Evolutionary conservation across 2,797 vertebrate genomes (phyloP).

Genomic region (Acrossocheilus fasciatus): DNA sequence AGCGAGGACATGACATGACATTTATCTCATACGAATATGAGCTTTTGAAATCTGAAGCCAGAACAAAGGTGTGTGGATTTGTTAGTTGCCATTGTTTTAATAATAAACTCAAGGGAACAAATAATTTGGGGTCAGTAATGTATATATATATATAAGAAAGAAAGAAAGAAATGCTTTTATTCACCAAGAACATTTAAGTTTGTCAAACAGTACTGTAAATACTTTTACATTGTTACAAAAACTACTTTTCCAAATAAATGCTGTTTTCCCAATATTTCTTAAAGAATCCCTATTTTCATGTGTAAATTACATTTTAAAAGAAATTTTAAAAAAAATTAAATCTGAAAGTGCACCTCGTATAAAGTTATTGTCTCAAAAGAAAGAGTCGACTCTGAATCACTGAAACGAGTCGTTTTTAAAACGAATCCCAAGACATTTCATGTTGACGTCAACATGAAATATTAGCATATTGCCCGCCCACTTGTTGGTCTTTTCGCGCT

Average conservation of each 20-base stretch:
- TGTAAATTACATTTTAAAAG: neutral
- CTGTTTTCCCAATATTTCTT: neutral
- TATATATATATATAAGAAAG: too few relatives aligned
- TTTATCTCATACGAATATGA: neutral
- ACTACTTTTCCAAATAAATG: neutral
- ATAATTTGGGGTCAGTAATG: neutral
- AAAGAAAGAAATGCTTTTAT: neutral
- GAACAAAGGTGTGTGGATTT: neutral
- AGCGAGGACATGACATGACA: neutral
- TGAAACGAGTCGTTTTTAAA: too few relatives aligned
- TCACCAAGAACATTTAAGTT: neutral
- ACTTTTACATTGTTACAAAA: neutral
- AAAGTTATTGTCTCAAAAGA: too few relatives aligned
- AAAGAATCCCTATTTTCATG: neutral
- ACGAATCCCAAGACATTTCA: too few relatives aligned
- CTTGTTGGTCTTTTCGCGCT: too few relatives aligned
- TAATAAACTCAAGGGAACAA: neutral
- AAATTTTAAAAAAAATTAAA: neutral
- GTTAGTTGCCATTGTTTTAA: neutral
- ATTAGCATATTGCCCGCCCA: too few relatives aligned
- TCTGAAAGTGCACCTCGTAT: too few relatives aligned
- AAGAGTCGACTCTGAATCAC: too few relatives aligned
- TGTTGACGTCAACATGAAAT: too few relatives aligned
- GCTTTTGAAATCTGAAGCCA: conserved; percentile 11
- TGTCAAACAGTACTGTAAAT: neutral